Evolutionary conservation across 2,113 vertebrate species (phyloP).

Genomic region (Corythaixoides concolor): DNA sequence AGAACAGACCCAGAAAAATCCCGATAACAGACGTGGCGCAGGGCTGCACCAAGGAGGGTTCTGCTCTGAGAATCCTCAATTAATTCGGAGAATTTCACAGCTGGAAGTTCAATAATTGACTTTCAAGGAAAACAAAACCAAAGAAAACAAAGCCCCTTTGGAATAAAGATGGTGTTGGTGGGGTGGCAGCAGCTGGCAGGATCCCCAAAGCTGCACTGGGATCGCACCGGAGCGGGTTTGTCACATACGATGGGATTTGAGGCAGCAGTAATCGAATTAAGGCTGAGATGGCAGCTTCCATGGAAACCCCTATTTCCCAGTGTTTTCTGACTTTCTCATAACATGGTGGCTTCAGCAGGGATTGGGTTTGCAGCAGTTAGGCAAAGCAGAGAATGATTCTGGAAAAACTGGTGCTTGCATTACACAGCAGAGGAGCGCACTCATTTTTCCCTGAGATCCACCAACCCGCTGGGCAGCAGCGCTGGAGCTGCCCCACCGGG

Average conservation of each 20-base stretch:
- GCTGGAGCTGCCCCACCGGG: rapidly evolving
- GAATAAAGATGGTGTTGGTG: not conserved
- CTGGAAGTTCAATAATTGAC: not conserved
- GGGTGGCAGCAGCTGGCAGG: not conserved
- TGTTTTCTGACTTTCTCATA: not conserved
- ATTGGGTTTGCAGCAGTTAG: not conserved
- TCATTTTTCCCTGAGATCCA: rapidly evolving
- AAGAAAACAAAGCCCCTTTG: not conserved
- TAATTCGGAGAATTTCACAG: not conserved
- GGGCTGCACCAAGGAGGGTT: not conserved
- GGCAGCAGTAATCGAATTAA: not conserved
- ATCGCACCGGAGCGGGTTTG: rapidly evolving
- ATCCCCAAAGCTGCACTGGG: not conserved
- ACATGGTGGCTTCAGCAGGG: not conserved
- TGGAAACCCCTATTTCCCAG: slow-evolving; percentile 16
- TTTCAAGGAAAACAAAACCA: not conserved
- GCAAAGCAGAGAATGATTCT: not conserved
- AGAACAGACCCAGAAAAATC: not conserved
- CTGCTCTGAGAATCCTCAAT: not conserved
- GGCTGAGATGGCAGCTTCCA: not conserved
- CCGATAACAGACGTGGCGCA: not conserved
- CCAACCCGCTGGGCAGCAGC: not conserved
- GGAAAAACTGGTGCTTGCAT: not conserved
- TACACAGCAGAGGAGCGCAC: rapidly evolving
- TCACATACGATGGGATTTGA: not conserved